A percentile compares a stretch with the other conserved stretches of the same genome.
Evolutionary conservation across 2,888 invertebrate species (phyloP).

Genomic region (Scaptodrosophila latifasciaeformis): DNA sequence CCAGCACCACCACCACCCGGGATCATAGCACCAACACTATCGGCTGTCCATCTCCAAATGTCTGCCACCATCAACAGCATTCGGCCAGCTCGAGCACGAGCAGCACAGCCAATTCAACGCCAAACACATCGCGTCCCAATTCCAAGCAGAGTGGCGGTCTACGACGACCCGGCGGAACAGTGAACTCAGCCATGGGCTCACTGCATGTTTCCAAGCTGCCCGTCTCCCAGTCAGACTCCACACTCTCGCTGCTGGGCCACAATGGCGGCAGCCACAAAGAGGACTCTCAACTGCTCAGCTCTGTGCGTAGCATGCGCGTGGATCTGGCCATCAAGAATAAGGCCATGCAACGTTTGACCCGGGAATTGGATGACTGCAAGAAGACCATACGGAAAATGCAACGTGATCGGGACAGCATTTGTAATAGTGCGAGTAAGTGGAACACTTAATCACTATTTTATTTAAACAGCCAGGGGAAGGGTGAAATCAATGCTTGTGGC

Average conservation of each 20-base stretch:
- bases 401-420: conserved; percentile 80
- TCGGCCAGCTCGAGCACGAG: conserved; percentile 73
- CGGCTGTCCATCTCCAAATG: conserved; percentile 58
- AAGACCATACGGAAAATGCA: conserved; percentile 85
- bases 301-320: conserved; percentile 85
- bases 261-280: conserved; percentile 77
- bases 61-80: conserved; percentile 51
- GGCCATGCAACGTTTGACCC: conserved; percentile 81
- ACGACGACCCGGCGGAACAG: conserved; percentile 54
- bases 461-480: too few species aligned
- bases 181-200: conserved; percentile 13
- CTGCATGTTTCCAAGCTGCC: conserved; percentile 75
- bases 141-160: conserved; percentile 77
- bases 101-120: conserved; percentile 73
- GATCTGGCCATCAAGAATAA: conserved; percentile 86
- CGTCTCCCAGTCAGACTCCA: conserved; percentile 77
- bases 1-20: conserved; percentile 33
- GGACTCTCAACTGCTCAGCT: conserved; percentile 85
- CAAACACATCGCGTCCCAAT: conserved; percentile 72
- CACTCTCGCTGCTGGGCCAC: conserved; percentile 59
- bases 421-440: background rate
- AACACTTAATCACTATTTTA: background rate
- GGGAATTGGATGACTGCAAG: conserved; percentile 84
- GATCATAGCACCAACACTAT: conserved; percentile 71
- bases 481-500: too few species aligned